Evolutionary conservation across 2,888 invertebrate genomes (phyloP).

Genomic region (Imbricaverruca yamaguchii): DNA sequence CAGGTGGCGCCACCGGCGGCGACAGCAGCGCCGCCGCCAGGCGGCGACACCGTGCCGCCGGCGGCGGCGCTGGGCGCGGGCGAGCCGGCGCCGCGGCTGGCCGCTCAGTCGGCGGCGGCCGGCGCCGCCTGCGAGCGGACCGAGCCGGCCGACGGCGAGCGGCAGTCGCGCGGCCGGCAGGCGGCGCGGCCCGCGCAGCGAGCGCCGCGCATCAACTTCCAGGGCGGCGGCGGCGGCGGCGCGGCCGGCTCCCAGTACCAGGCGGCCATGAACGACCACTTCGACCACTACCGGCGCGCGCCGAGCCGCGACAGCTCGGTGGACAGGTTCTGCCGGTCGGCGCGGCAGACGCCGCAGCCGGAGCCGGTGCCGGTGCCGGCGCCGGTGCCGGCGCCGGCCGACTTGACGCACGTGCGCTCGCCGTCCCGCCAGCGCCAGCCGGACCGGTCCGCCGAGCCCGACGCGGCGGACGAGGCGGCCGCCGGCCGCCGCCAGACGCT

Average conservation of each 20-base stretch:
- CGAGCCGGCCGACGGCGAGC: neutral
- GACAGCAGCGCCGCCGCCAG: neutral
- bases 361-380: slow-evolving; percentile 24
- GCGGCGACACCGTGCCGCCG: neutral
- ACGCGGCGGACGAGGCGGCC: slow-evolving; percentile 27
- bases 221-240: neutral
- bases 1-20: neutral
- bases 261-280: slow-evolving; percentile 70
- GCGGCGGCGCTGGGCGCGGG: neutral
- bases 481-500: slow-evolving; percentile 21
- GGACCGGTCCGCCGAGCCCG: neutral
- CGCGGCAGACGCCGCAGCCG: slow-evolving; percentile 31
- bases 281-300: slow-evolving; percentile 89
- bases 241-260: slow-evolving; percentile 24
- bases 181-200: neutral
- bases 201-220: neutral
- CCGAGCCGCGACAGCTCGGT: slow-evolving; percentile 65
- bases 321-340: slow-evolving; percentile 45
- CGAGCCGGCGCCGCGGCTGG: neutral
- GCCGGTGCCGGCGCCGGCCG: slow-evolving; percentile 31
- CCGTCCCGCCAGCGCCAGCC: slow-evolving; percentile 33
- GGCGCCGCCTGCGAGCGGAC: neutral
- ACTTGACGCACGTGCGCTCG: slow-evolving; percentile 36
- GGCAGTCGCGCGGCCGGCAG: neutral
- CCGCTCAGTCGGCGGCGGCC: neutral